phyloP scores from a whole-genome alignment of 2,797 vertebrate genomes.

The Malacoctenus gilli region DNA sequence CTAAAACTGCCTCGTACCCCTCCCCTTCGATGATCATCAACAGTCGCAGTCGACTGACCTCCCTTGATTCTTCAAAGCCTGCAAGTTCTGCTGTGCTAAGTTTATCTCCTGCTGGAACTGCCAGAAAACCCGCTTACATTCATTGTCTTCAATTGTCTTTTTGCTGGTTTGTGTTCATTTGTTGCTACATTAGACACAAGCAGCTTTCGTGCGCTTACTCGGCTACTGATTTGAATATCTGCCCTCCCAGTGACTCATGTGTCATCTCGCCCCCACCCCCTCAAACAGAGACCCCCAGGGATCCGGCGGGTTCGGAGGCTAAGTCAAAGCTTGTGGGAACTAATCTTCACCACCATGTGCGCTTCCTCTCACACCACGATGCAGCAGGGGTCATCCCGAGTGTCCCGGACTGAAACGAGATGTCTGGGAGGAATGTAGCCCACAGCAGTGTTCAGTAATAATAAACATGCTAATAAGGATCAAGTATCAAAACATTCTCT shows the following conservation, averaged over 20 bases:
- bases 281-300: constrained; percentile 60
- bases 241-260: constrained; percentile 39
- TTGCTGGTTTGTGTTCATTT: no score
- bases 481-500: not conserved
- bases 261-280: constrained; percentile 27
- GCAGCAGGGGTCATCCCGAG: constrained; percentile 39
- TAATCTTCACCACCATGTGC: constrained; percentile 61
- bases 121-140: no score
- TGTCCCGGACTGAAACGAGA: constrained; percentile 30
- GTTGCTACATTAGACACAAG: no score
- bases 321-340: constrained; percentile 82
- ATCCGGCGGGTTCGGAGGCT: constrained; percentile 60
- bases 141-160: no score
- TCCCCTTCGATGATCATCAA: constrained; percentile 4
- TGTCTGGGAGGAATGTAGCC: constrained; percentile 40
- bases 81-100: no score
- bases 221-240: constrained; percentile 40
- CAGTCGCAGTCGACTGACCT: no score
- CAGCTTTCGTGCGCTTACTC: no score
- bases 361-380: constrained; percentile 61
- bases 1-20: not conserved
- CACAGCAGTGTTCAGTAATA: constrained; percentile 6
- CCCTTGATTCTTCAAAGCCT: no score
- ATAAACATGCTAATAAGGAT: constrained; percentile 2
- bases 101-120: no score